Percentiles rank a stretch among this genome's conserved stretches.
These are phyloP conservation scores for Euzetes globulus DNA, from an alignment of 2,888 invertebrate genomes.

Conservation along the genomic window DNA sequence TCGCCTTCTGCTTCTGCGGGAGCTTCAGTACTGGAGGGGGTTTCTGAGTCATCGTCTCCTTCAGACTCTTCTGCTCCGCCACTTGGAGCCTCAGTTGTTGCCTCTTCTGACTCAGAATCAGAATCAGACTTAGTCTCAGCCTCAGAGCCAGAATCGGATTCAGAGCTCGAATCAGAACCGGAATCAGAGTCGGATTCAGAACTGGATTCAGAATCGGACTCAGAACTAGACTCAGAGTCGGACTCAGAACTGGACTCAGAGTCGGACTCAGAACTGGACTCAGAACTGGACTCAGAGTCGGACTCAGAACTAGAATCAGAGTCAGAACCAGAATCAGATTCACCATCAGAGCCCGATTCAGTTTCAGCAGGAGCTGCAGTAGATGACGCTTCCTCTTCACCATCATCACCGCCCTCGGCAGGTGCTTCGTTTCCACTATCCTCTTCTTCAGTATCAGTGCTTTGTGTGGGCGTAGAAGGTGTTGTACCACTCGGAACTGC, in stretches of 20 bases:
- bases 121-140: not conserved
- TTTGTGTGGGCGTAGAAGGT: not conserved
- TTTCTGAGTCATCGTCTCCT: constrained; percentile 10
- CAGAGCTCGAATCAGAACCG: not conserved
- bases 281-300: not conserved
- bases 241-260: not conserved
- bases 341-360: not conserved
- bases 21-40: not conserved
- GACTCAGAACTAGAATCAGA: not conserved
- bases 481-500: not conserved
- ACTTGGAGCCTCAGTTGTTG: not conserved
- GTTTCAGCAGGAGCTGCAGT: not conserved
- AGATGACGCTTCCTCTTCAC: not conserved
- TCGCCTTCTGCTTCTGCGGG: constrained; percentile 3
- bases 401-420: not conserved
- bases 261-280: not conserved
- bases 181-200: not conserved
- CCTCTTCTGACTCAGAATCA: not conserved
- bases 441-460: not conserved
- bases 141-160: not conserved
- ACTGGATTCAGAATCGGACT: not conserved
- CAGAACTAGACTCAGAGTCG: not conserved
- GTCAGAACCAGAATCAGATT: not conserved
- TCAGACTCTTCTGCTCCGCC: not conserved
- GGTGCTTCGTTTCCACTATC: not conserved